Evolutionary conservation across 2,888 invertebrate species (phyloP), one percentile per base, ranked within the genome.

Genomic region (Drosophila prolongata): DNA sequence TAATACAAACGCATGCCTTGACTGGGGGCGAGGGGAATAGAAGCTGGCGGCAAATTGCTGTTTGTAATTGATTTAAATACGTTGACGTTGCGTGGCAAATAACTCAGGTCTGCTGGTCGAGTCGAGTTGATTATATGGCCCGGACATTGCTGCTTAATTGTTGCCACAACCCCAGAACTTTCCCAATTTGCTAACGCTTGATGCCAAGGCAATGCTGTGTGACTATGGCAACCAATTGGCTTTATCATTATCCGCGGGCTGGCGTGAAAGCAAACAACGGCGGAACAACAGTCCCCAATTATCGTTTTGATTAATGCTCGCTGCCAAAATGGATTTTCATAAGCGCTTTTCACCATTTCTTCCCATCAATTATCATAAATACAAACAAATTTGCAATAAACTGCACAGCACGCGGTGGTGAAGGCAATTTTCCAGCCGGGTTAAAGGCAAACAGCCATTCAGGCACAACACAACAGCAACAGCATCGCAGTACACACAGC

Each of bases 21-120:
- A 79, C 24, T 78, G 68, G 50, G 38, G 47, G 13, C 3, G 46
- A 43, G 35, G n/a, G 42, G 30, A 42, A 42, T 24, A 13, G 19
- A 50, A 43, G 69, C 44, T 67, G 69, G 54, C 57, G 61, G 80
- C 85, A 89, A 89, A 90, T 89, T 89, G 90, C 80, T 75, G 79
- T 78, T 84, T 80, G 90, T 90, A 89, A 89, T 89, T 90, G 89
- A 89, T 89, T 89, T 90, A 89, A 89, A 89, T 89, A 89, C 82
- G 89, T 83, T 84, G 87, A 86, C 77, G 90, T 82, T 88, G 89
- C 87, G 85, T 88, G 76, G 86, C 88, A 83, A 87, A 87, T 90
- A 90, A 89, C 82, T 90, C 84, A 78, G 55, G 43, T 16, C 43
- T 24, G 47, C 56, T 34, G 47, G 16, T 34, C 30, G 54, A 58